phyloP scores from a whole-genome alignment of 2,113 vertebrate genomes.

The Onychostruthus taczanowskii region DNA sequence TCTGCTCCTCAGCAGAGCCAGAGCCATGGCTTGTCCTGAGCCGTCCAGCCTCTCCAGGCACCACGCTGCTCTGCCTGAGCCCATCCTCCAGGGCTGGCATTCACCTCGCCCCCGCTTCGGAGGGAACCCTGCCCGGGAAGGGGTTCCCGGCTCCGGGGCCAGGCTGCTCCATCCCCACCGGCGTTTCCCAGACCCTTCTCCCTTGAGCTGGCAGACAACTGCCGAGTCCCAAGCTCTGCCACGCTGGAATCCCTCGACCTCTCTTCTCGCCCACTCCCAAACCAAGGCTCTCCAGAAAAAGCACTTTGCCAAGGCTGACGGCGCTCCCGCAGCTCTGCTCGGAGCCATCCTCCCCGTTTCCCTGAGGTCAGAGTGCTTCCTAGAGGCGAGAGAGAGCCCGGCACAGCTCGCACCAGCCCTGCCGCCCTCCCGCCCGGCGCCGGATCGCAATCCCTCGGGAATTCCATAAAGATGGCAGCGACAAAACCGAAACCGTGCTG shows the following conservation, averaged over 20 bases:
- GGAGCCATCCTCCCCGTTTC: not conserved
- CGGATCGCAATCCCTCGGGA: not conserved
- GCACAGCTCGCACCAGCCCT: not conserved
- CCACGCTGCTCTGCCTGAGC: fast-evolving
- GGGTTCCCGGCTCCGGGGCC: not conserved
- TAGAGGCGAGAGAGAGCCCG: not conserved
- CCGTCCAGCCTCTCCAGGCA: fast-evolving
- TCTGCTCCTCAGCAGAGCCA: fast-evolving
- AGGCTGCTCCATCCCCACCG: not conserved
- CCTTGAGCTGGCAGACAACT: fast-evolving
- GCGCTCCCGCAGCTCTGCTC: fast-evolving
- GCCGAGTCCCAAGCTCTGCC: not conserved
- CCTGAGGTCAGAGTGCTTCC: slow-evolving; percentile 4
- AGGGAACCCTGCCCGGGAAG: fast-evolving
- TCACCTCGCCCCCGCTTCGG: fast-evolving
- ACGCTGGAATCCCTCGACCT: fast-evolving
- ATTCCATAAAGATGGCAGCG: not conserved
- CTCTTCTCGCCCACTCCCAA: fast-evolving
- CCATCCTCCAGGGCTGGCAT: not conserved
- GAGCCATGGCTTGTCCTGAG: fast-evolving
- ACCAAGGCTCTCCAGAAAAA: not conserved
- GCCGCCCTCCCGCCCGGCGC: not conserved
- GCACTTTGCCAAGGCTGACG: fast-evolving
- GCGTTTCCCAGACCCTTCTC: not conserved
- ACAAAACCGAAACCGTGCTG: fast-evolving